phyloP scores from a whole-genome alignment of 2,113 vertebrate genomes.

The Halcyon malimbica region DNA sequence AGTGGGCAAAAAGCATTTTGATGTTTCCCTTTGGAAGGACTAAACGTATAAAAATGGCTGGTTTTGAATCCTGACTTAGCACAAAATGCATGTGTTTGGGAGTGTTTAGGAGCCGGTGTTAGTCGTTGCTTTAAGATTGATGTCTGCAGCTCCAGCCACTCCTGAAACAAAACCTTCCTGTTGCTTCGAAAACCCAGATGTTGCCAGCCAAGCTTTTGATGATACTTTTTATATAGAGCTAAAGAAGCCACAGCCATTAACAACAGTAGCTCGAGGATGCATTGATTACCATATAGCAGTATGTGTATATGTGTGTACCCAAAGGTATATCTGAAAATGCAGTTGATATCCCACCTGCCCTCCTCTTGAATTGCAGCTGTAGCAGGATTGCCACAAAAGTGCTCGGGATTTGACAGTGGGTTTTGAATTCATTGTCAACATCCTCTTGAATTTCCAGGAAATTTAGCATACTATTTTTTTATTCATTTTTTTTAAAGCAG shows the following conservation, averaged over 20 bases:
- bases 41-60: background rate
- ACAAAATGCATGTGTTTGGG: background rate
- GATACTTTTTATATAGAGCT: background rate
- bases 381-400: background rate
- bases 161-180: conserved; percentile 16
- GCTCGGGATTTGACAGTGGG: background rate
- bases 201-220: background rate
- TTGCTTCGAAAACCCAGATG: background rate
- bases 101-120: background rate
- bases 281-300: conserved; percentile 22
- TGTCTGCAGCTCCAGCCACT: background rate
- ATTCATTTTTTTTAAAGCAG: background rate
- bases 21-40: background rate
- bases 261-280: background rate
- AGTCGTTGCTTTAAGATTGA: background rate
- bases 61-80: background rate
- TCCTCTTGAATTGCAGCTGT: conserved; percentile 23
- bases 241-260: background rate
- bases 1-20: conserved; percentile 49
- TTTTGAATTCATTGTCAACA: background rate
- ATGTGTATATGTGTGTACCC: conserved; percentile 45
- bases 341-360: conserved; percentile 47
- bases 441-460: background rate
- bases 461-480: background rate
- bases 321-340: conserved; percentile 39